A percentile compares a stretch with the other conserved stretches of the same genome.
Conservation (phyloP, 2,888 invertebrate genomes). For the Cremastinae sp. region DNA sequence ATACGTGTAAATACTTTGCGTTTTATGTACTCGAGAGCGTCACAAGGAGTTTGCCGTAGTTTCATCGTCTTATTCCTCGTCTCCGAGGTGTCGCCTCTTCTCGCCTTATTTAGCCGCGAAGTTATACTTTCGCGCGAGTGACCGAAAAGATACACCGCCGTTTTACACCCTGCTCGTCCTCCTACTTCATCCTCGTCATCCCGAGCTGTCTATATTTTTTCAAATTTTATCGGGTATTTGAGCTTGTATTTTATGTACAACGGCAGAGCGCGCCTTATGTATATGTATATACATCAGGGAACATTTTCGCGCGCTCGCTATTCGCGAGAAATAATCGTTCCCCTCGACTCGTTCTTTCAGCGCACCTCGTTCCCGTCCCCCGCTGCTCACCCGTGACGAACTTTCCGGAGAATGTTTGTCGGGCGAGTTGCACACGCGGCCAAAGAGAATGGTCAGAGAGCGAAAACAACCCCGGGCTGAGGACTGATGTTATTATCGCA, state of each 20-base stretch:
- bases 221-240: too few species aligned
- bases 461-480: conserved; percentile 53
- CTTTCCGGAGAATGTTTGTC: conserved; percentile 46
- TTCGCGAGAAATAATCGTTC: conserved; percentile 31
- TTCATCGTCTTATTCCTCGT: conserved; percentile 17
- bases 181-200: background rate
- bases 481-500: conserved; percentile 37
- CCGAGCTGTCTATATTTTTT: background rate
- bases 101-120: conserved; percentile 44
- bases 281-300: too few species aligned
- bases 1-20: conserved; percentile 10
- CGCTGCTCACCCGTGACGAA: conserved; percentile 32
- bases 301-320: too few species aligned
- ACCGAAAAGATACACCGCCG: conserved; percentile 46
- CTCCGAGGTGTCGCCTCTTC: conserved; percentile 44
- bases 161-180: conserved; percentile 2
- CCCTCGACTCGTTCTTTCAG: conserved; percentile 37
- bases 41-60: conserved; percentile 41
- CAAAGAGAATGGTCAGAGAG: conserved; percentile 40
- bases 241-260: background rate
- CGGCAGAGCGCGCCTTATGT: too few species aligned
- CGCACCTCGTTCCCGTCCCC: conserved; percentile 6
- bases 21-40: conserved; percentile 27
- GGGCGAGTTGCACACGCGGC: conserved; percentile 13
- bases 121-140: conserved; percentile 45